These are phyloP conservation scores for Patiria pectinifera DNA, from an alignment of 53 echinoderm and acorn worm species.

Conservation along the genomic window DNA sequence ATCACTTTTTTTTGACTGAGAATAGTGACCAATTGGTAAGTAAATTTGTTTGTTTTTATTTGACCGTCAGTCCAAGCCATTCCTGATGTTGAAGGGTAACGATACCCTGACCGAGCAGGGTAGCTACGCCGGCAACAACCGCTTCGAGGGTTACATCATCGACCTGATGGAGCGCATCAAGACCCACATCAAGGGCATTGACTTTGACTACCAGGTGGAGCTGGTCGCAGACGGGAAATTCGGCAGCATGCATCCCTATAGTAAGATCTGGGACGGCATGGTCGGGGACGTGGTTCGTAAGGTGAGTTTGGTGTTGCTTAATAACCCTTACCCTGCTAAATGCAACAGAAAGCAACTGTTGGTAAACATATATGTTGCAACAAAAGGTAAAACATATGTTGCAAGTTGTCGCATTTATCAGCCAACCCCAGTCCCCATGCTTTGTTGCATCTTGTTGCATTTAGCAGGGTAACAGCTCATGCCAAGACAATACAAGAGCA, in stretches of 20 bases:
- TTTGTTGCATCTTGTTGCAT: too few relatives aligned
- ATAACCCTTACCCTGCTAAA: too few relatives aligned
- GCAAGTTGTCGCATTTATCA: neutral
- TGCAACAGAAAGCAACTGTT: too few relatives aligned
- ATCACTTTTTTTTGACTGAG: too few relatives aligned
- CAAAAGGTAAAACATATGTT: neutral
- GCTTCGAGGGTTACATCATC: constrained; percentile 97
- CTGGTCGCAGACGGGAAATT: constrained; percentile 87
- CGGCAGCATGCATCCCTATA: constrained; percentile 81
- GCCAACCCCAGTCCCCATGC: too few relatives aligned
- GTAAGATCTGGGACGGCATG: constrained; percentile 93
- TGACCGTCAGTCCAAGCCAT: constrained; percentile 72
- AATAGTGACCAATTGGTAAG: too few relatives aligned
- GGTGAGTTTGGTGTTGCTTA: constrained; percentile 61
- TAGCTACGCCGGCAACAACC: constrained; percentile 83
- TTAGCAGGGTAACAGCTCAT: too few relatives aligned
- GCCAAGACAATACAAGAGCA: too few relatives aligned
- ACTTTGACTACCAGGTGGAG: constrained; percentile 95
- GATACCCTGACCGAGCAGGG: neutral
- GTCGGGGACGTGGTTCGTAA: constrained; percentile 89
- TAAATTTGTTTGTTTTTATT: neutral
- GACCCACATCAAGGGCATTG: constrained; percentile 83
- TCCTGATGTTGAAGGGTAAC: constrained; percentile 67
- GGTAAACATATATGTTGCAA: too few relatives aligned
- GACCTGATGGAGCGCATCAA: constrained; percentile 89